These are phyloP conservation scores for Tretioscincus oriximinensis DNA, from an alignment of 2,113 vertebrate genomes.

Conservation along the genomic window DNA sequence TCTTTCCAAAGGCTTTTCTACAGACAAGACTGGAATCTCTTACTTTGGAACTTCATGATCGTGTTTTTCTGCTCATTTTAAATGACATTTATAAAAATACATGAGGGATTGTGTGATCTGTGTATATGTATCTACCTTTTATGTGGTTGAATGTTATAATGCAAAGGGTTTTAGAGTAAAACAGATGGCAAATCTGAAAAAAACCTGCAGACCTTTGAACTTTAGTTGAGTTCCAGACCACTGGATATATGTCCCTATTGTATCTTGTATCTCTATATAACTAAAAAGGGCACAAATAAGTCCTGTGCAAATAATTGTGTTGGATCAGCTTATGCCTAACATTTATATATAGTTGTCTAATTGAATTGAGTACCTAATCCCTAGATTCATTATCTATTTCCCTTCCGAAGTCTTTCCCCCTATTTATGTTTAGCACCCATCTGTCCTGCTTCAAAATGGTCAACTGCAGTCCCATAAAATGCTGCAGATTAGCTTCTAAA, in stretches of 20 bases:
- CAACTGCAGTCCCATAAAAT: constrained; percentile 69
- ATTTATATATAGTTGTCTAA: constrained; percentile 72
- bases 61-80: constrained; percentile 36
- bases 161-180: constrained; percentile 61
- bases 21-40: constrained; percentile 29
- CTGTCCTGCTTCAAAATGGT: constrained; percentile 75
- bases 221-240: constrained; percentile 71
- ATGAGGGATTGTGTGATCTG: background rate
- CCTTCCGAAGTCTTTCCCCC: constrained; percentile 64
- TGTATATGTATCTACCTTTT: constrained; percentile 50
- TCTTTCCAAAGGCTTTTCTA: constrained; percentile 29
- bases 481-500: constrained; percentile 57
- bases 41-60: constrained; percentile 38
- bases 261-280: constrained; percentile 65
- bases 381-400: constrained; percentile 78
- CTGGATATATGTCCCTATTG: constrained; percentile 64
- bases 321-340: constrained; percentile 71
- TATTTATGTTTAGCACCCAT: constrained; percentile 77
- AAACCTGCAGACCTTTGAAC: constrained; percentile 74
- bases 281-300: constrained; percentile 75
- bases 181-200: constrained; percentile 71
- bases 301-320: constrained; percentile 76
- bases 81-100: background rate
- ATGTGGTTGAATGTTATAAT: constrained; percentile 61
- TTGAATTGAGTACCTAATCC: constrained; percentile 79